These are phyloP conservation scores for Heliconius hermathena DNA, from an alignment of 1,140 invertebrate genomes.

Conservation along the genomic window DNA sequence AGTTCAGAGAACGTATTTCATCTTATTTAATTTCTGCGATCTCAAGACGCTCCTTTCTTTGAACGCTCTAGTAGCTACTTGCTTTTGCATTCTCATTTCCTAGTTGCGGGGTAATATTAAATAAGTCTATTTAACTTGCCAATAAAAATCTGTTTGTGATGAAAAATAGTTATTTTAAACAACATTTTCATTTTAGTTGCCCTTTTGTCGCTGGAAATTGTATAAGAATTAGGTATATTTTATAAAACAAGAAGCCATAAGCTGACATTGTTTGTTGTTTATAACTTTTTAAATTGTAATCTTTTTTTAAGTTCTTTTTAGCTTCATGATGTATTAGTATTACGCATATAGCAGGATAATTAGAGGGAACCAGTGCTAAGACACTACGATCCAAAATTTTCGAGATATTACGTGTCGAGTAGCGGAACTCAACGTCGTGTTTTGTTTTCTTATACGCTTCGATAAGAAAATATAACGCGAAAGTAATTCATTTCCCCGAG, in stretches of 20 bases:
- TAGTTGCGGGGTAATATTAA: not conserved
- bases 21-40: not conserved
- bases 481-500: no score
- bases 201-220: not conserved
- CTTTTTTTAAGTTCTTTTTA: no score
- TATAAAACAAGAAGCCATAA: not conserved
- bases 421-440: no score
- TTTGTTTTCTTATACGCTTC: no score
- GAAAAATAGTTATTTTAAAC: not conserved
- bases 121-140: conserved; percentile 5
- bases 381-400: no score
- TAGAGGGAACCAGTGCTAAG: no score
- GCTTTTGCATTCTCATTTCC: conserved; percentile 6
- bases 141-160: not conserved
- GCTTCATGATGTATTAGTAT: no score
- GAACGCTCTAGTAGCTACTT: not conserved
- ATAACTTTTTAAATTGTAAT: no score
- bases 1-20: not conserved
- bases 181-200: not conserved
- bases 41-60: not conserved
- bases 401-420: no score
- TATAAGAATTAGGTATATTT: not conserved
- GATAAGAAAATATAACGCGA: no score
- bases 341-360: no score
- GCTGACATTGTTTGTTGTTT: no score